These are phyloP conservation scores for Himalopsyche phryganea DNA, from an alignment of 1,140 invertebrate species.

Conservation along the genomic window DNA sequence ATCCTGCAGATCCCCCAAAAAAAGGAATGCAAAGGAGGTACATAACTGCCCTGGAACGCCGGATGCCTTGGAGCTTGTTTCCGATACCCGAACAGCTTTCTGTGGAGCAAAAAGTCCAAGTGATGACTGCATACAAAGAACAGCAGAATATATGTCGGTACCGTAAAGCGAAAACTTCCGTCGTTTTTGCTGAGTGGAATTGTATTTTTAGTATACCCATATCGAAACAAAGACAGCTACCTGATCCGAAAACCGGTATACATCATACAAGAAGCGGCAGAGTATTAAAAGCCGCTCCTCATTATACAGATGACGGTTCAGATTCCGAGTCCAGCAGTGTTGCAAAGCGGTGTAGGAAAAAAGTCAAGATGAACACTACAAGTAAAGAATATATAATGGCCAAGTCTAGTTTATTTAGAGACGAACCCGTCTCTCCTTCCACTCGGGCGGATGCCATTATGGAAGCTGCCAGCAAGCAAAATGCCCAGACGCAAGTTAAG, in stretches of 20 bases:
- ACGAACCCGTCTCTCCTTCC: conserved; percentile 1
- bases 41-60: conserved; percentile 45
- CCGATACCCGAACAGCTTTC: conserved; percentile 33
- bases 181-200: conserved; percentile 27
- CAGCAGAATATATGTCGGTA: conserved; percentile 25
- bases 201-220: conserved; percentile 18
- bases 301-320: conserved; percentile 24
- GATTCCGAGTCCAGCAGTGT: conserved; percentile 8
- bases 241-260: conserved; percentile 10
- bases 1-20: neutral
- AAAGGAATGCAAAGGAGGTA: conserved; percentile 42
- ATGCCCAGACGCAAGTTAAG: conserved; percentile 1
- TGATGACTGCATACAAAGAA: conserved; percentile 25
- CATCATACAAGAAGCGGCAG: conserved; percentile 28
- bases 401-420: conserved; percentile 19
- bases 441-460: neutral
- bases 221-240: conserved; percentile 4
- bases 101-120: conserved; percentile 17
- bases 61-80: conserved; percentile 51
- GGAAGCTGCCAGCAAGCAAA: neutral
- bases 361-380: conserved; percentile 13
- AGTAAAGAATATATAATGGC: conserved; percentile 21
- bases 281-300: conserved; percentile 16
- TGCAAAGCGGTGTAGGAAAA: conserved; percentile 20
- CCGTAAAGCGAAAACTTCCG: conserved; percentile 19